Percentiles rank a stretch among this genome's conserved stretches.
These are phyloP conservation scores for Apis florea DNA, from an alignment of 1,140 invertebrate species.

Conservation along the genomic window DNA sequence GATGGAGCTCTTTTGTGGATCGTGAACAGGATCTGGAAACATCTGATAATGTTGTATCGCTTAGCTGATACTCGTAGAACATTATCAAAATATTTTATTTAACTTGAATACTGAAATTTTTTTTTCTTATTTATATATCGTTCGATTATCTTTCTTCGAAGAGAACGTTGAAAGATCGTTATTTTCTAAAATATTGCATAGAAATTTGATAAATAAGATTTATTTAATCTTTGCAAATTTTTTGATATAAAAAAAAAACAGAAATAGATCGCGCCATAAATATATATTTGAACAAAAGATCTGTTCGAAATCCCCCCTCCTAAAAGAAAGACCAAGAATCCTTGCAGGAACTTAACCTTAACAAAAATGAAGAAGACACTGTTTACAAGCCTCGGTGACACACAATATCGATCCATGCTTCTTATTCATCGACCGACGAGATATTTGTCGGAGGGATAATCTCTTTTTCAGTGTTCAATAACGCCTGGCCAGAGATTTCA, in stretches of 20 bases:
- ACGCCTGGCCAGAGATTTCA: slow-evolving; percentile 33
- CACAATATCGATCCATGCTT: slow-evolving; percentile 35
- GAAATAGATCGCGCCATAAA: too few species aligned
- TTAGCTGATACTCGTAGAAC: background rate
- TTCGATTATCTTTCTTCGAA: too few species aligned
- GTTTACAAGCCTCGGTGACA: slow-evolving; percentile 30
- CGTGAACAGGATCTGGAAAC: background rate
- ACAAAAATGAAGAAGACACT: background rate
- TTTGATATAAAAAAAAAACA: too few species aligned
- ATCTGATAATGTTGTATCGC: background rate
- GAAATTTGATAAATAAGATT: too few species aligned
- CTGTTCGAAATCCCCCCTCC: background rate
- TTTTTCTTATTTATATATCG: too few species aligned
- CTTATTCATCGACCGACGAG: slow-evolving; percentile 54
- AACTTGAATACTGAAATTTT: too few species aligned
- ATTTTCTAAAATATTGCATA: background rate
- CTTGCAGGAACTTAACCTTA: background rate
- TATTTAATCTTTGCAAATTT: too few species aligned
- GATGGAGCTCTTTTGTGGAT: background rate
- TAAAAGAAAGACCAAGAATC: background rate
- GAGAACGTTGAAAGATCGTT: background rate
- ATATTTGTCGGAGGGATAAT: slow-evolving; percentile 64
- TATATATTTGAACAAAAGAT: background rate
- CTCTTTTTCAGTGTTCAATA: slow-evolving; percentile 48
- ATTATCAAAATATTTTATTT: background rate